Evolutionary conservation across 1,140 invertebrate genomes (phyloP).

Genomic region (Archivesica marissinica): DNA sequence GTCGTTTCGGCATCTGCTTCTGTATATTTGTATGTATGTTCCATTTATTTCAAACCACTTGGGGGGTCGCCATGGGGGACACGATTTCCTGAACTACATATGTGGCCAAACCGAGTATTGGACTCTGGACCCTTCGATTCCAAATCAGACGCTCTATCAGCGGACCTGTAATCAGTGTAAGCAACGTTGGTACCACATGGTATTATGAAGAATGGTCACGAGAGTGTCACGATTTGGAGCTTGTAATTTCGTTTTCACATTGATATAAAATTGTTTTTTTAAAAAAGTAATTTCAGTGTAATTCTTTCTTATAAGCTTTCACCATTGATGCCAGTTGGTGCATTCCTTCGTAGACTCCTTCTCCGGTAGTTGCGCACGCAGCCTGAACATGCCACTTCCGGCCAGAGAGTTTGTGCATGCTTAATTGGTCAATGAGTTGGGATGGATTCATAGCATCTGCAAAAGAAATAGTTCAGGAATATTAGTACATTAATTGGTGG

Average conservation of each 20-base stretch:
- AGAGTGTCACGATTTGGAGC: no score
- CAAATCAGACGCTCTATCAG: neutral
- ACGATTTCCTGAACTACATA: no score
- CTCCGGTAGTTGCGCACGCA: conserved; percentile 74
- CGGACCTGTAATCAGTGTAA: neutral
- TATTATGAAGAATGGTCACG: neutral
- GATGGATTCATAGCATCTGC: conserved; percentile 68
- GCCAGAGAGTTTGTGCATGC: conserved; percentile 67
- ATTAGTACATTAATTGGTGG: neutral
- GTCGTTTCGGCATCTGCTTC: no score
- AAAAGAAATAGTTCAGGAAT: no score
- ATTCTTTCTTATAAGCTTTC: conserved; percentile 69
- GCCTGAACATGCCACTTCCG: conserved; percentile 78
- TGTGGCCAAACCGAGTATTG: neutral
- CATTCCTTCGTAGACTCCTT: conserved; percentile 80
- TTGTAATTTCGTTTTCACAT: no score
- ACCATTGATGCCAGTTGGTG: conserved; percentile 72
- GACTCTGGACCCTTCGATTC: neutral
- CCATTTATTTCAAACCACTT: no score
- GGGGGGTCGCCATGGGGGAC: no score
- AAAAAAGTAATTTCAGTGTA: no score
- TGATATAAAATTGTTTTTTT: no score
- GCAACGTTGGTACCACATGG: neutral
- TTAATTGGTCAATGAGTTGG: conserved; percentile 66
- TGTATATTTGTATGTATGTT: no score